phyloP scores from a whole-genome alignment of 2,797 vertebrate species.

The Centroberyx gerrardi region DNA sequence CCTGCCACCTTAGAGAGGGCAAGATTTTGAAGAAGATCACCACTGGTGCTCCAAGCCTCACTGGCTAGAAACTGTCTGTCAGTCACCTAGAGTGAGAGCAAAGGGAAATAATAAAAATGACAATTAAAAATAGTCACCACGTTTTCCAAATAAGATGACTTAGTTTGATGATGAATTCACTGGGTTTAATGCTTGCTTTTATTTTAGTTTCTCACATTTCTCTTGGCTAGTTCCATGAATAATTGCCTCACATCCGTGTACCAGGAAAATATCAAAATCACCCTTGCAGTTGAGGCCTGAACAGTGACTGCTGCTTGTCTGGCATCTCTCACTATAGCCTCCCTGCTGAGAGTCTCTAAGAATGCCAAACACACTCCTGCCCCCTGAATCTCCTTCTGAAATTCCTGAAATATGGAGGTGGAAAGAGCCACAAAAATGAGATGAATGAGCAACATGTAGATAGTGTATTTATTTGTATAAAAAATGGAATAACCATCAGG shows the following conservation, averaged over 20 bases:
- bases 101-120: not conserved
- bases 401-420: slow-evolving; percentile 52
- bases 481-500: no score
- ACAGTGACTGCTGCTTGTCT: slow-evolving; percentile 74
- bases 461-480: not conserved
- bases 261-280: slow-evolving; percentile 83
- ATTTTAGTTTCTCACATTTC: slow-evolving; percentile 75
- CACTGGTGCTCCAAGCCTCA: slow-evolving; percentile 85
- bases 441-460: not conserved
- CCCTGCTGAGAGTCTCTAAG: slow-evolving; percentile 74
- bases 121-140: not conserved
- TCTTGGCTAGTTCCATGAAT: slow-evolving; percentile 73
- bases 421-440: not conserved
- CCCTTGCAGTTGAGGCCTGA: slow-evolving; percentile 77
- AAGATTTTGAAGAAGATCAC: slow-evolving; percentile 65
- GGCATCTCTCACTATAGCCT: slow-evolving; percentile 73
- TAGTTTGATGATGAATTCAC: not conserved
- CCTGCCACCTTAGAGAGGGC: slow-evolving; percentile 67
- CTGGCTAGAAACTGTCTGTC: slow-evolving; percentile 84
- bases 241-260: slow-evolving; percentile 79
- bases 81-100: slow-evolving; percentile 62
- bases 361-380: slow-evolving; percentile 82
- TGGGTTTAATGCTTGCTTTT: not conserved
- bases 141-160: not conserved
- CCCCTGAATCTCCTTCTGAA: slow-evolving; percentile 76